Evolutionary conservation across 2,113 vertebrate species (phyloP).

Genomic region (Dipodomys stephensi): DNA sequence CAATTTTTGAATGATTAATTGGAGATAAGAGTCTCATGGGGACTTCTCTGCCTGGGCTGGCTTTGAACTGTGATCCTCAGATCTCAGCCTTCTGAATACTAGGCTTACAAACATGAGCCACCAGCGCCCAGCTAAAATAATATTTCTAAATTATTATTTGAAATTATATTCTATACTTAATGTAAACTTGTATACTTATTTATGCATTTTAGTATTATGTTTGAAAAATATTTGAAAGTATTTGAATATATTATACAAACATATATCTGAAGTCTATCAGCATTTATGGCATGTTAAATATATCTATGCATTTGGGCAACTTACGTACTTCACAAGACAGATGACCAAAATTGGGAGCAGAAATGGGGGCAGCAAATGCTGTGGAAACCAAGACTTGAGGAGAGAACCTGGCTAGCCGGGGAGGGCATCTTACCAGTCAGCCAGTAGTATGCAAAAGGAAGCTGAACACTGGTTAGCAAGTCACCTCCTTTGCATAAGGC

Average conservation of each 20-base stretch:
- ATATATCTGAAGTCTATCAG: conserved; percentile 20
- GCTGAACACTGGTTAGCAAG: background rate
- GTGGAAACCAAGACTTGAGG: background rate
- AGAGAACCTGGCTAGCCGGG: background rate
- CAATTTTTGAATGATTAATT: no score
- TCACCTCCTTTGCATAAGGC: background rate
- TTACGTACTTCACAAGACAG: background rate
- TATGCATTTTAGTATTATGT: background rate
- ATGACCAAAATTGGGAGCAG: conserved; percentile 31
- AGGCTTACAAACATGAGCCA: no score
- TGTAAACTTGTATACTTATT: background rate
- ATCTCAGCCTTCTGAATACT: no score
- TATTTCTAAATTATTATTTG: conserved; percentile 44
- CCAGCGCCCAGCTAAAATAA: background rate
- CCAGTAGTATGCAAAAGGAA: conserved; percentile 13
- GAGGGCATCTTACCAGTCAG: conserved; percentile 41
- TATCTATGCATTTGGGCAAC: background rate
- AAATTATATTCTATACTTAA: background rate
- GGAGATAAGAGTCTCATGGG: no score
- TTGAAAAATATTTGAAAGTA: background rate
- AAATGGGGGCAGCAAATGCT: background rate
- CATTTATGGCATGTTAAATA: background rate
- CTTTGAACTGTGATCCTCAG: no score
- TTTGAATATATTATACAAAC: background rate
- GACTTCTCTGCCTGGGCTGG: no score